Evolutionary conservation across 2,113 vertebrate genomes (phyloP).

Genomic region (Bufo bufo): DNA sequence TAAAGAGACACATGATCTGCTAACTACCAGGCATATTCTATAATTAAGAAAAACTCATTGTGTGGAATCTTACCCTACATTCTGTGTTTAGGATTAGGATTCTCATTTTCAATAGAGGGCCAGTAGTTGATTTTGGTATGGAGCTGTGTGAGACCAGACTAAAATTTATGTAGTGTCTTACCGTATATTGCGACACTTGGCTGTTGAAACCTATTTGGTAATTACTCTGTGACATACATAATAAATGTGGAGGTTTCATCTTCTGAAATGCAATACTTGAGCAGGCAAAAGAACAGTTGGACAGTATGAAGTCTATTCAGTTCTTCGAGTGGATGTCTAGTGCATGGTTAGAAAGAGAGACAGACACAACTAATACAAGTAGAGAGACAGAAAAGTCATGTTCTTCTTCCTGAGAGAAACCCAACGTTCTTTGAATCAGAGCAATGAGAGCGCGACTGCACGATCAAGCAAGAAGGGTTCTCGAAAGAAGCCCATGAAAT

Average conservation of each 20-base stretch:
- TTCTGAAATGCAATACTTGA: conserved; percentile 45
- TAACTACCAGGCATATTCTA: conserved; percentile 2
- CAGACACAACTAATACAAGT: background rate
- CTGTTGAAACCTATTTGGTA: background rate
- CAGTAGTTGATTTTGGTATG: background rate
- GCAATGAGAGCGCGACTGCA: background rate
- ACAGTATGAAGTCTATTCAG: background rate
- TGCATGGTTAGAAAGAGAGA: background rate
- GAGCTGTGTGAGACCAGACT: too few species aligned
- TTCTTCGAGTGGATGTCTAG: background rate
- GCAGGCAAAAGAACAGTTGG: background rate
- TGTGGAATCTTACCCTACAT: background rate
- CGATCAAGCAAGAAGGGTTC: background rate
- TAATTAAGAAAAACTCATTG: background rate
- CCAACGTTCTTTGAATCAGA: conserved; percentile 34
- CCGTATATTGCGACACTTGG: background rate
- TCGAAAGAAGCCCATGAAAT: conserved; percentile 26
- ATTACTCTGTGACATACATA: conserved; percentile 49
- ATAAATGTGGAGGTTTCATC: conserved; percentile 52
- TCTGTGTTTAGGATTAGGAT: background rate
- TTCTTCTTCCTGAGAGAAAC: conserved; percentile 49
- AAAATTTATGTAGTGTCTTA: background rate
- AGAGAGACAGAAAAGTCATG: conserved; percentile 1
- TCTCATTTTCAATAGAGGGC: background rate
- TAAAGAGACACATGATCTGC: conserved; percentile 20